Evolutionary conservation across 2,888 invertebrate genomes (phyloP).

Genomic region (Spilarctia lutea): DNA sequence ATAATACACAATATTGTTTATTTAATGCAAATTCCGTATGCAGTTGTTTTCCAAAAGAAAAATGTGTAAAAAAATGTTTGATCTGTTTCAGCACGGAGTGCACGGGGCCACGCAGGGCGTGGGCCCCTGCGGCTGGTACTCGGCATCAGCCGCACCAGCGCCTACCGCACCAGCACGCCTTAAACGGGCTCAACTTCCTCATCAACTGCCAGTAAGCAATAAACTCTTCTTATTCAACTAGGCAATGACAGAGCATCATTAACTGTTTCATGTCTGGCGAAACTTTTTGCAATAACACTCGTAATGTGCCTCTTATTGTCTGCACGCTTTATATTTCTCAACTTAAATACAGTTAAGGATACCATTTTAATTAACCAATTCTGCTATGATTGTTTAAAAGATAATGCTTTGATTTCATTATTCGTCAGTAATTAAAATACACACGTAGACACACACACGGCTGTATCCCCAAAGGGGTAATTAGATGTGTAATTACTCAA

Average conservation of each 20-base stretch:
- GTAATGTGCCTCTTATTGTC: constrained; percentile 9
- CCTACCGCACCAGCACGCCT: constrained; percentile 82
- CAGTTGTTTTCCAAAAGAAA: background rate
- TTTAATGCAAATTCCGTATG: no score
- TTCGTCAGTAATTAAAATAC: constrained; percentile 24
- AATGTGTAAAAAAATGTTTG: background rate
- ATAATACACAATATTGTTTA: background rate
- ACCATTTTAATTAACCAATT: constrained; percentile 31
- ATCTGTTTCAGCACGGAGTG: constrained; percentile 76
- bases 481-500: background rate
- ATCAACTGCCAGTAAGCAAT: constrained; percentile 76
- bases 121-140: constrained; percentile 84
- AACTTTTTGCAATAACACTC: constrained; percentile 2
- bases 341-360: constrained; percentile 25
- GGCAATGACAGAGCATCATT: background rate
- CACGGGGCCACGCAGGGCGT: constrained; percentile 79
- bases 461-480: background rate
- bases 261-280: constrained; percentile 3
- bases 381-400: constrained; percentile 28
- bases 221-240: background rate
- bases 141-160: constrained; percentile 80
- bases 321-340: constrained; percentile 29
- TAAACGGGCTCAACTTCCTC: constrained; percentile 80
- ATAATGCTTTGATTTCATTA: constrained; percentile 23
- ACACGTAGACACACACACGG: background rate